Evolutionary conservation across 2,888 invertebrate species (phyloP), one percentile per base, ranked within the genome.

Genomic region (Rapana venosa): DNA sequence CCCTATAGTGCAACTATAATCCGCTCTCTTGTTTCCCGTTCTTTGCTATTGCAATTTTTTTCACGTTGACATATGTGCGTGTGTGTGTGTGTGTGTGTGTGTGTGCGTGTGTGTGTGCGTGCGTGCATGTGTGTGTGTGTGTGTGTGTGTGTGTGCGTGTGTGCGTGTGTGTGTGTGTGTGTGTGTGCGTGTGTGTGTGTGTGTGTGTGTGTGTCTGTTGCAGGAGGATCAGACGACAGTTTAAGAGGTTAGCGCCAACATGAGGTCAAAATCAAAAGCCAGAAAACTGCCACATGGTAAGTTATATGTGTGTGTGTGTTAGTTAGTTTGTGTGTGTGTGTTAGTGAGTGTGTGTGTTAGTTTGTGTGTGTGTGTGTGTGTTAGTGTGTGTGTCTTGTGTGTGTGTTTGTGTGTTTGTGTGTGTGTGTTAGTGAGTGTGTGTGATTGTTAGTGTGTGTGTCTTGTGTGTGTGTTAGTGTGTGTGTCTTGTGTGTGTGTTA

Each of bases 261-360:
- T 90, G 90, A 61, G 90, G 36, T 90, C 90, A 22, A 90, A 90
- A 61, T 89, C 90, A 26, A 90, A 89, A 87, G 90, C 90, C 15
- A 89, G 90, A 36, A 90, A 89, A 87, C 89, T 89, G n/a, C 79
- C 87, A 11, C 88, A 89, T 70, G 90, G 90, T 90, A 86, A 89
- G 90, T 90, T 85, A 4, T 84, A 17, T 85, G 17, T 85, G 22
- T 85, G 20, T 85, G 47, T 85, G 30, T 85, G 47, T 85, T 22
- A 32, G 61, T 61, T 32, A 58, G 13, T 58, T 15, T 84, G 61
- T 32, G 13, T 84, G n/a, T 58, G 15, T 85, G 32, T 85, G 30
- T 85, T n/a, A n/a, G n/a, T n/a, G n/a, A n/a, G n/a, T n/a, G n/a
- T n/a, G n/a, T n/a, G n/a, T n/a, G n/a, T n/a, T n/a, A n/a, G n/a